Base-by-base conservation (phyloP, 2,888 invertebrate species). In the Drosophila leonis region DNA sequence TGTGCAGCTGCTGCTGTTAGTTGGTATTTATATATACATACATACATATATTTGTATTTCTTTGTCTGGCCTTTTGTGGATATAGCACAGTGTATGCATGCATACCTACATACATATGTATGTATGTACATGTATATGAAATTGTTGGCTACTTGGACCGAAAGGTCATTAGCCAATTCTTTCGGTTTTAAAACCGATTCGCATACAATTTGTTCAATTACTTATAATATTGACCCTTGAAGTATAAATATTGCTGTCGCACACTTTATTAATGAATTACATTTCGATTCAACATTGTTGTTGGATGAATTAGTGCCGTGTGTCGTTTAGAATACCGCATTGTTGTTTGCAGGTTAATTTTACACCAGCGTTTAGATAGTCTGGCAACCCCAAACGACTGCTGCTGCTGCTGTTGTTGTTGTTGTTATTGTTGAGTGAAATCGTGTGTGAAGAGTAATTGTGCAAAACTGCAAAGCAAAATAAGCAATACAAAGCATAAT, bases 111-210 rank as follows among this genome's bases (percentile, higher is more conserved):
- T 35, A 55, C 29, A 4, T 18, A 18, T 44, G 24, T 2, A 29
- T 27, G 9, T 29, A 15, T 9, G n/a, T 39, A 24, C 24, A 31
- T 41, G 31, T 60, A n/a, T 41, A 29, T 46, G 41, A 27, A 52
- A 59, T 46, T 56, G 37, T 49, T 68, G 54, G 57, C 61, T 65
- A 54, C 52, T 73, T 55, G 68, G 13, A 10, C 18, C 6, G 60
- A 79, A 76, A 80, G 84, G 86, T 86, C 82, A 76, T 79, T 80
- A 76, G 59, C 77, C 72, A 72, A 78, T 65, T 68, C 44, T 65
- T 63, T 54, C 15, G 9, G 29, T 63, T 59, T 52, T 60, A 15
- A 56, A 49, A 20, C 20, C 15, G 29, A 70, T 55, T 60, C 13
- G 27, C 29, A 49, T 51, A 8, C 33, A 5, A 8, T 24, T 24